Base-by-base conservation (phyloP, 2,797 vertebrate species). In the Hirundo rustica region DNA sequence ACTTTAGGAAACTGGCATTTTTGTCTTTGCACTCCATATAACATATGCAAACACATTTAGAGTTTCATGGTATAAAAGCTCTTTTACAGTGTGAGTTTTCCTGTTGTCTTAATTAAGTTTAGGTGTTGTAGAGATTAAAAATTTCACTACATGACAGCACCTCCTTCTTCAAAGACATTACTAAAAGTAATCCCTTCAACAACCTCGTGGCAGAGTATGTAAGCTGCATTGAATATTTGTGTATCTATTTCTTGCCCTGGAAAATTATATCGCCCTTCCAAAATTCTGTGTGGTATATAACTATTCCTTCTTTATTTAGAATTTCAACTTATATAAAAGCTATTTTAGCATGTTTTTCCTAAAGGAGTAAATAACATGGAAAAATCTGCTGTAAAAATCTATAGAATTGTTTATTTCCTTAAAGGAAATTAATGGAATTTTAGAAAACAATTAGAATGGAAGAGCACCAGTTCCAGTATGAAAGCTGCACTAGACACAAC, bases 1-100 rank as follows among this genome's bases (percentile, higher is more conserved):
- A 4, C 30, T 65, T 26, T 21, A 47, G 12, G 26, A 42, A 44
- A 40, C 11, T 53, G 47, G 1, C 5, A 18, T 76, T 73, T 81
- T 19, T 2, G 0, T 27, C 7, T 60, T 61, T 7, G 0, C 55
- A 14, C 50, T 67, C 16, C 11, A 21, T 6, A 16, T 48, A 30
- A 4, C 10, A 38, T 11, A 48, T 32, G 14, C 18, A 71, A 50
- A 65, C 30, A 12, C 17, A 10, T 53, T 79, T 61, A 60, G 32
- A 20, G 3, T 25, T 71, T 19, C 8, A 4, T 21, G 14, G 18
- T 44, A 14, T 64, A 44, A 55, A 75, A 71, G 3, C 3, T 36
- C 32, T 66, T 80, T 77, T 45, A 26, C 11, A 57, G 3, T 29
- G 45, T 50, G 26, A 55, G 12, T n/a, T 86, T 68, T 78, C 26